These are phyloP conservation scores for Odobenus rosmarus DNA, from an alignment of 2,113 vertebrate species.

Conservation along the genomic window DNA sequence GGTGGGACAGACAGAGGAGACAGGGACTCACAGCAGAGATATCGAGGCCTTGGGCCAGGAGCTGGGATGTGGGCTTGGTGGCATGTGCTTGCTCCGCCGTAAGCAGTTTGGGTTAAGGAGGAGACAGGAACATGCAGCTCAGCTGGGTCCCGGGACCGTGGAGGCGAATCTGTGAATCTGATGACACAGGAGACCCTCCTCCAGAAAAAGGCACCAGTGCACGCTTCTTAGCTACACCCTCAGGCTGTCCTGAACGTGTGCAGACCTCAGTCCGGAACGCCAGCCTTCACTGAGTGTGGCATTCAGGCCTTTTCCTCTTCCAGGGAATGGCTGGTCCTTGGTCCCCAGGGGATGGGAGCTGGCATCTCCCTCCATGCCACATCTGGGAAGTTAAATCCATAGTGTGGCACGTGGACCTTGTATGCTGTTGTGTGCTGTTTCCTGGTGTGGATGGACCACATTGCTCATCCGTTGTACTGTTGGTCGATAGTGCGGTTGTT, in stretches of 20 bases:
- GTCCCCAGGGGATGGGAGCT: rapidly evolving
- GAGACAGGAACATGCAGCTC: background rate
- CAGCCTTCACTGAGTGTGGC: background rate
- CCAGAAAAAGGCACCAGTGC: background rate
- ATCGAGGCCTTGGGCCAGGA: background rate
- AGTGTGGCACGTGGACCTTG: too few relatives aligned
- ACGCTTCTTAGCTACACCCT: rapidly evolving
- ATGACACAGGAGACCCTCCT: background rate
- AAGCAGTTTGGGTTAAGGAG: background rate
- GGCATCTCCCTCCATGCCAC: background rate
- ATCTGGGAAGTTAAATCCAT: background rate
- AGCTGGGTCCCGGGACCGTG: background rate
- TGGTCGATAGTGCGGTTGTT: rapidly evolving
- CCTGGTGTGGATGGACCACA: background rate
- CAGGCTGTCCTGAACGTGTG: background rate
- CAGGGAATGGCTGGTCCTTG: background rate
- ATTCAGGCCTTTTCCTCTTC: background rate
- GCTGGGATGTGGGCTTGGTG: background rate
- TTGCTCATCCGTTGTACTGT: rapidly evolving
- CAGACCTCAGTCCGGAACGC: too few relatives aligned
- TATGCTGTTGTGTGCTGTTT: too few relatives aligned
- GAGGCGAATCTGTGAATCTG: background rate
- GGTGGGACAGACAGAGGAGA: background rate
- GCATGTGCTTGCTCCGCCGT: too few relatives aligned
- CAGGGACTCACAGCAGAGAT: background rate